Conservation (phyloP, 2,888 invertebrate species). For the Agonum fuliginosum region DNA sequence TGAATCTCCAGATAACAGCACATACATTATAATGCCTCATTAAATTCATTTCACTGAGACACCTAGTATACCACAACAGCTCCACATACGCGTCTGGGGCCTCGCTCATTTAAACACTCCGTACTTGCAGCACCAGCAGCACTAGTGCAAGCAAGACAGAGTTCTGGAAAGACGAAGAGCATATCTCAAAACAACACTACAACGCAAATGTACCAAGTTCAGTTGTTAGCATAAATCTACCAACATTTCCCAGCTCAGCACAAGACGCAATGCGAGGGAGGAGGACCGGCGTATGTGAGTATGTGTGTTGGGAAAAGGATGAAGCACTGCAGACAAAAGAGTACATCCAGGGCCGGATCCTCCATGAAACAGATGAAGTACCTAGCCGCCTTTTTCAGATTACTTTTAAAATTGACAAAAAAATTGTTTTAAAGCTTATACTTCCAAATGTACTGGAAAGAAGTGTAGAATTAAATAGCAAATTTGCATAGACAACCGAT, state of each 20-base stretch:
- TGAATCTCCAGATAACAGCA: too few relatives aligned
- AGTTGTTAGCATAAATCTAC: conserved; percentile 58
- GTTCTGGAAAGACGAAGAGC: conserved; percentile 24
- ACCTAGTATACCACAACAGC: background rate
- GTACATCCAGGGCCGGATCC: too few relatives aligned
- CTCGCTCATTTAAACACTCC: conserved; percentile 12
- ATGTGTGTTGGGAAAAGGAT: background rate
- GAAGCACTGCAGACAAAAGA: conserved; percentile 24
- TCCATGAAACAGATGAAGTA: background rate
- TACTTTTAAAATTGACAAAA: too few relatives aligned
- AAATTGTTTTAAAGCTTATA: too few relatives aligned
- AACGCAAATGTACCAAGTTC: conserved; percentile 52
- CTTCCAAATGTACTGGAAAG: too few relatives aligned
- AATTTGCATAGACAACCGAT: too few relatives aligned
- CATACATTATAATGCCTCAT: background rate
- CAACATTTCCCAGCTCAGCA: conserved; percentile 26
- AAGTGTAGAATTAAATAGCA: too few relatives aligned
- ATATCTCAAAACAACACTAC: conserved; percentile 57
- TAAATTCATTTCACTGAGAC: background rate
- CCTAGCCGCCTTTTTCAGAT: background rate
- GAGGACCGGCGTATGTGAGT: background rate
- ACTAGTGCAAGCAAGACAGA: conserved; percentile 5
- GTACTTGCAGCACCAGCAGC: background rate
- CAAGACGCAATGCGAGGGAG: conserved; percentile 25
- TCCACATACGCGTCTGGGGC: conserved; percentile 14